phyloP scores from a whole-genome alignment of 2,888 invertebrate species.

The Phymatocera aterrima region DNA sequence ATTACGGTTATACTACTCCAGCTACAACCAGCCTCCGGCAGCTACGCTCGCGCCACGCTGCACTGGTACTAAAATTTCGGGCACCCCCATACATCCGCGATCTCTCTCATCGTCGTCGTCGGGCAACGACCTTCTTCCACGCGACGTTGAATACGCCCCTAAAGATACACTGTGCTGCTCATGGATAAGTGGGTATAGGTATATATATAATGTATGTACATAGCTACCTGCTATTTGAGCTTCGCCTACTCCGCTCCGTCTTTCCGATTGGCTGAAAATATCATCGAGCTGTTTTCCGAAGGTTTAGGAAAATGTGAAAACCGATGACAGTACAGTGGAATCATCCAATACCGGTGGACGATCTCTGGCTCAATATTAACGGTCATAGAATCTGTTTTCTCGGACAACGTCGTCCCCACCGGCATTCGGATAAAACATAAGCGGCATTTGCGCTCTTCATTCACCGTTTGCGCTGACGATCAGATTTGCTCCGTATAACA shows the following conservation, averaged over 20 bases:
- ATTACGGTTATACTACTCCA: constrained; percentile 29
- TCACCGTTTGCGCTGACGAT: constrained; percentile 48
- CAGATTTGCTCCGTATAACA: constrained; percentile 9
- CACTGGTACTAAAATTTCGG: constrained; percentile 12
- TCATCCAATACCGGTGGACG: not conserved
- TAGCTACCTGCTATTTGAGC: not conserved
- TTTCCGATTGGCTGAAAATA: not conserved
- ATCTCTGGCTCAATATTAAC: constrained; percentile 51
- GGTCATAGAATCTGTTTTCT: constrained; percentile 49
- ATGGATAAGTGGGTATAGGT: too few relatives aligned
- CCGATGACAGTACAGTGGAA: not conserved
- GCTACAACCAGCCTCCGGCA: too few relatives aligned
- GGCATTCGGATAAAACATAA: constrained; percentile 43
- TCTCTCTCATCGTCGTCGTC: not conserved
- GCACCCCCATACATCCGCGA: not conserved
- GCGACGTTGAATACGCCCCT: constrained; percentile 28
- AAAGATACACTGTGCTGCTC: not conserved
- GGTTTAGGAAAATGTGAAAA: not conserved
- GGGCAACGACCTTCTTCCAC: constrained; percentile 27
- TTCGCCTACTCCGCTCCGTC: not conserved
- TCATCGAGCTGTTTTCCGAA: not conserved
- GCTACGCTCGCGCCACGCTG: too few relatives aligned
- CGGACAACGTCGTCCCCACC: not conserved
- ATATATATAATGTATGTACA: not conserved
- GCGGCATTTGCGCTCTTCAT: constrained; percentile 50